Percentiles rank a stretch among this genome's conserved stretches.
phyloP scores from a whole-genome alignment of 2,888 invertebrate species.

The Drosophila pegasa region DNA sequence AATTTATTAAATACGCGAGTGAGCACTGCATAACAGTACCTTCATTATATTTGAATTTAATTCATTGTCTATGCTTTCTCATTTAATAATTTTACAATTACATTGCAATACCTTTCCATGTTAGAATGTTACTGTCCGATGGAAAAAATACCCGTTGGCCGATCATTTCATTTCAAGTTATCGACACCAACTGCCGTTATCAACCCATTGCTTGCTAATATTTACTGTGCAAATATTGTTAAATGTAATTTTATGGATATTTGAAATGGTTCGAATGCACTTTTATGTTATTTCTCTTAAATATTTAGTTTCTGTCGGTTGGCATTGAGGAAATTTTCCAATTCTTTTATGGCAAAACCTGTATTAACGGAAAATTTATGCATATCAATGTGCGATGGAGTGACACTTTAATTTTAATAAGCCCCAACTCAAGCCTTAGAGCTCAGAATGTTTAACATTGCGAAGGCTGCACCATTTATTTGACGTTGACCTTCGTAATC shows the following conservation, averaged over 20 bases:
- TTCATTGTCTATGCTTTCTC: no score
- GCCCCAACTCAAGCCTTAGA: neutral
- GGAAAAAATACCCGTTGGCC: neutral
- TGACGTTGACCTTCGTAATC: neutral
- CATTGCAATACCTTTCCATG: neutral
- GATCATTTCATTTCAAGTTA: neutral
- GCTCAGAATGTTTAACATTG: neutral
- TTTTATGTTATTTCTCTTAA: neutral
- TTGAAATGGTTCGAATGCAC: constrained; percentile 12
- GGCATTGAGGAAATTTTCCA: neutral
- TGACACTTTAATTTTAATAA: constrained; percentile 1
- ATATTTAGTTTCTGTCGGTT: neutral
- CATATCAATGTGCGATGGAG: neutral
- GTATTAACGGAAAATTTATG: constrained; percentile 2
- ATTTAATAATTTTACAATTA: neutral
- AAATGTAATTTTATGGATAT: constrained; percentile 36
- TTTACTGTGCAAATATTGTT: constrained; percentile 2
- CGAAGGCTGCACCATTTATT: neutral
- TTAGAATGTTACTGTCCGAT: neutral
- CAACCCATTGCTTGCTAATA: neutral
- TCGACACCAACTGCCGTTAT: constrained; percentile 1
- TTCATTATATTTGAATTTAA: constrained; percentile 11
- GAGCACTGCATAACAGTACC: neutral
- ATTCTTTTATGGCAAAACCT: neutral
- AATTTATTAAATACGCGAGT: constrained; percentile 21